Evolutionary conservation across 2,113 vertebrate species (phyloP), one percentile per base, ranked within the genome.

Genomic region (Coptodon rendalli): DNA sequence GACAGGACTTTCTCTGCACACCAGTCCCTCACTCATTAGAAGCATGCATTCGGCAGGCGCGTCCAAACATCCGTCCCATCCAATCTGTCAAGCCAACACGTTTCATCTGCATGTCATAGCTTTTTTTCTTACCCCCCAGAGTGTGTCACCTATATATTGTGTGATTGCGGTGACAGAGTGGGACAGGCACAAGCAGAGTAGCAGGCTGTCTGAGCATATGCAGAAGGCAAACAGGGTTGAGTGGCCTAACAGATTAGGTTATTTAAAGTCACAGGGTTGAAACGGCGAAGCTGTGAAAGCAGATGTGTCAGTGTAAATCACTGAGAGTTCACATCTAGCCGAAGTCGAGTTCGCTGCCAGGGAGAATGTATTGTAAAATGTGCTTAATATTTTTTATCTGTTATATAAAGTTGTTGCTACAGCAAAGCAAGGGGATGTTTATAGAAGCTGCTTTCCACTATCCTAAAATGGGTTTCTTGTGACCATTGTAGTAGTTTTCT

Each of bases 271-370:
- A 81, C 54, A 6, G 87, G 79, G 84, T 78, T 84, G 80, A 89
- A 83, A 85, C 36, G 22, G 56, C 82, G 71, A 90, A 89, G 83
- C 86, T 87, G 84, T 84, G 80, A 86, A 45, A 91, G 66, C 86
- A 90, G 81, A 90, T 89, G 91, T 92, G 91, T 91, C 78, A n/a
- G 83, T 89, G 59, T 76, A 61, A 85, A 81, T 87, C 73, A 87
- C 43, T 31, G 34, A 45, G 61, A 31, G 76, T 66, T 80, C 43
- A 17, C 16, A 9, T 54, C 24, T 59, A 50, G 36, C 81, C 17
- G 83, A 84, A 48, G 31, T 61, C 14, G 24, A 68, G 66, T 86
- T 86, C 36, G 59, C 84, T 71, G 59, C n/a, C 5, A 56, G 53
- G 73, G 50, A 80, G 73, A 14, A 87, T 79, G 66, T 82, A 4